These are phyloP conservation scores for Rousettus leschenaultii DNA, from an alignment of 2,113 vertebrate genomes.

Conservation along the genomic window DNA sequence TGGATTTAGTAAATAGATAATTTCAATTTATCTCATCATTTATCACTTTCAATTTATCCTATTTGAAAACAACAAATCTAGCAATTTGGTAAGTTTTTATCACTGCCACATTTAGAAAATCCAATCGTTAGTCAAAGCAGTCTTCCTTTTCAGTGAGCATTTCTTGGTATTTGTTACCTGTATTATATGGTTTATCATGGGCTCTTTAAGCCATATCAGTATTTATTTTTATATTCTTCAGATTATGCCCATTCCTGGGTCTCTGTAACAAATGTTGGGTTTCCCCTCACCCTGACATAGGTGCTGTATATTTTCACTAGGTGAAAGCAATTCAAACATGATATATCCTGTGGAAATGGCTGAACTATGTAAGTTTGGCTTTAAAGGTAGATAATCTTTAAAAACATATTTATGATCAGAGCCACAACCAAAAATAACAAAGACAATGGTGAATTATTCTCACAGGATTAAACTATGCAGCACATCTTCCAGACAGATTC, in stretches of 20 bases:
- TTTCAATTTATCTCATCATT: not conserved
- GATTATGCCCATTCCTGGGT: not conserved
- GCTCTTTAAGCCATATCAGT: not conserved
- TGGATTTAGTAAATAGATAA: not conserved
- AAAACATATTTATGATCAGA: not conserved
- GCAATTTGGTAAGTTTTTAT: not conserved
- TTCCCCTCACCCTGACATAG: not conserved
- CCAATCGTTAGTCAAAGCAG: not conserved
- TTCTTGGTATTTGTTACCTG: not conserved
- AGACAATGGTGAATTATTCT: not conserved
- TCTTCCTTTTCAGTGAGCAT: not conserved
- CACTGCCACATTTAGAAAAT: not conserved
- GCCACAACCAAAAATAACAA: not conserved
- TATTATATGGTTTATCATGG: not conserved
- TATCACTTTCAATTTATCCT: conserved; percentile 22
- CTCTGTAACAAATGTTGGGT: not conserved
- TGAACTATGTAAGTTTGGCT: not conserved
- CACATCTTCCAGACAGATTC: not conserved
- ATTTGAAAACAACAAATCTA: conserved; percentile 1
- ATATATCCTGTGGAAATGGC: not conserved
- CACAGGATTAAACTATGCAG: not conserved
- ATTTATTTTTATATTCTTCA: conserved; percentile 11
- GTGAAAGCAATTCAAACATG: not conserved
- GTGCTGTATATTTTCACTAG: not conserved
- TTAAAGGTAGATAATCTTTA: not conserved